These are phyloP conservation scores for Rhincodon typus DNA, from an alignment of 2,797 vertebrate species.

Conservation along the genomic window DNA sequence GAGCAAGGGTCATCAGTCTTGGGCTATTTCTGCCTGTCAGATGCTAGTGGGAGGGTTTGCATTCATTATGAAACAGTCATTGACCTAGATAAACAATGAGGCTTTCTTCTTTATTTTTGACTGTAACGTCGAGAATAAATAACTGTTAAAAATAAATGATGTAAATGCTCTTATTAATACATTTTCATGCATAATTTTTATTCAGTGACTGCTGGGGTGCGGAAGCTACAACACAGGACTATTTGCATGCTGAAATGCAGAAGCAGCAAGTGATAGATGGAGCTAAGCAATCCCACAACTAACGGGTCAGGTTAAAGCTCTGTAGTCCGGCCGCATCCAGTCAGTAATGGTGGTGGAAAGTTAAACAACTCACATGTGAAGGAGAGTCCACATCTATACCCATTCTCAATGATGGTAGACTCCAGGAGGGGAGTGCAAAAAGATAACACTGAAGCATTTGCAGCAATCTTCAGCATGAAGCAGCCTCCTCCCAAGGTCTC, in stretches of 20 bases:
- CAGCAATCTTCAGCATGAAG: neutral
- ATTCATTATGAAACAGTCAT: neutral
- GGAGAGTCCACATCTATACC: neutral
- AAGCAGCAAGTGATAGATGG: neutral
- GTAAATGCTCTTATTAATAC: neutral
- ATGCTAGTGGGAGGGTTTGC: neutral
- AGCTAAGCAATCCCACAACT: neutral
- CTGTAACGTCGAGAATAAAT: neutral
- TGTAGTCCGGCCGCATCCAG: neutral
- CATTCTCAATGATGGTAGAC: neutral
- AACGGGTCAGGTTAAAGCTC: neutral
- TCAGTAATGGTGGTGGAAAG: neutral
- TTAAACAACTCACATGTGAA: neutral
- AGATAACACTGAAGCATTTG: neutral
- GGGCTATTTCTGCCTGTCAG: slow-evolving; percentile 24
- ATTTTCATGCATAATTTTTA: too few relatives aligned
- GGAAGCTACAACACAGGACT: neutral
- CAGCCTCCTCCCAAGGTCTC: neutral
- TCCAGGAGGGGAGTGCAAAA: neutral
- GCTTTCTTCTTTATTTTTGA: neutral
- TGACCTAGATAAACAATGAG: neutral
- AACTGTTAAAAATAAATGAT: neutral
- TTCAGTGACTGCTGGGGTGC: neutral
- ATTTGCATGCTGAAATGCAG: neutral
- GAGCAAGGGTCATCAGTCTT: slow-evolving; percentile 27